Evolutionary conservation across 2,113 vertebrate genomes (phyloP).

Genomic region (Drymodes brunneopygia): DNA sequence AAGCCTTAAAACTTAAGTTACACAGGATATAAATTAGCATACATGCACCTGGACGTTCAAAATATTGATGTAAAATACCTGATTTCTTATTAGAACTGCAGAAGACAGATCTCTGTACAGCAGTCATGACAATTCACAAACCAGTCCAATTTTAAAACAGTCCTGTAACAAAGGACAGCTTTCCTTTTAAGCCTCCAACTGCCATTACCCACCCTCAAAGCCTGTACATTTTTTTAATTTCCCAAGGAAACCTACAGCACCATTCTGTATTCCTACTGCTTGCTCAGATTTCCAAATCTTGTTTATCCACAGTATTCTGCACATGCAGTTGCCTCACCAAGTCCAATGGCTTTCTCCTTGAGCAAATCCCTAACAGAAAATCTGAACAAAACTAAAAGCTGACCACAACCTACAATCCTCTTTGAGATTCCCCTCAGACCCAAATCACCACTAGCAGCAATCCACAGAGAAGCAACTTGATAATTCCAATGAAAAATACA

Average conservation of each 20-base stretch:
- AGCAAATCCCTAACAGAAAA: neutral
- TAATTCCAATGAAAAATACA: neutral
- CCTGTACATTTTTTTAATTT: neutral
- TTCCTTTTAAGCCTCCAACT: neutral
- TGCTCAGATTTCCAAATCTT: neutral
- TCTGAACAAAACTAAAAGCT: neutral
- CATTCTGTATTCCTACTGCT: neutral
- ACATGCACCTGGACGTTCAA: neutral
- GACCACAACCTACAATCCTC: neutral
- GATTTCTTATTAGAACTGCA: neutral
- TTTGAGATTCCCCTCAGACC: neutral
- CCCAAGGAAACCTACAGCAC: neutral
- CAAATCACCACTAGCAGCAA: neutral
- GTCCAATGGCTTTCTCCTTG: neutral
- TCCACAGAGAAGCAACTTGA: neutral
- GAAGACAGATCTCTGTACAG: neutral
- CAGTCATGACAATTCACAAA: neutral
- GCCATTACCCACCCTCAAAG: neutral
- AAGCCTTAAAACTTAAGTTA: neutral
- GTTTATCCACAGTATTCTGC: neutral
- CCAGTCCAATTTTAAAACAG: neutral
- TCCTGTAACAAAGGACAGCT: neutral
- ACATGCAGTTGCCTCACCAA: neutral
- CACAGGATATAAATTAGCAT: neutral
- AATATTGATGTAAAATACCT: neutral